A percentile compares a stretch with the other conserved stretches of the same genome.
phyloP scores from a whole-genome alignment of 2,888 invertebrate genomes.

The Amphipyra berbera region DNA sequence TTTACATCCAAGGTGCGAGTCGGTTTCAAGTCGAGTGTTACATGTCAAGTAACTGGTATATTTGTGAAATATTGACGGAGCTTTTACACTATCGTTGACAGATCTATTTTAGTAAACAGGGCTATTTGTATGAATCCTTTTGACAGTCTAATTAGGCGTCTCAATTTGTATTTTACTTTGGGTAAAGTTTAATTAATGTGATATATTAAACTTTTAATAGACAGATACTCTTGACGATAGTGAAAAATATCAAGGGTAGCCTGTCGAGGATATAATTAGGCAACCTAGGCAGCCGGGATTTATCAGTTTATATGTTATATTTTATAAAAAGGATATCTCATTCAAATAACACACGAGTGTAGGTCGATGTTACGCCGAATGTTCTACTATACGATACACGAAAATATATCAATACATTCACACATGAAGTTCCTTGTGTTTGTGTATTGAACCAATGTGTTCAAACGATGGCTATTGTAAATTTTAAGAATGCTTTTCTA shows the following conservation, averaged over 20 bases:
- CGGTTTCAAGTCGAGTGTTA: slow-evolving; percentile 40
- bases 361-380: no score
- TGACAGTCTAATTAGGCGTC: slow-evolving; percentile 1
- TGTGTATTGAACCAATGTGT: slow-evolving; percentile 5
- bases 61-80: slow-evolving; percentile 33
- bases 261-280: neutral
- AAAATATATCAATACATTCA: neutral
- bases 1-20: slow-evolving; percentile 58
- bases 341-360: no score
- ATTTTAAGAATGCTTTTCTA: slow-evolving; percentile 1
- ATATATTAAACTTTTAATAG: slow-evolving; percentile 1
- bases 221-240: neutral
- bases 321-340: no score
- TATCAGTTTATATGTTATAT: no score
- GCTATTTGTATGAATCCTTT: slow-evolving; percentile 7
- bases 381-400: neutral
- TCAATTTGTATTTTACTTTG: slow-evolving; percentile 4
- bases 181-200: neutral
- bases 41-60: slow-evolving; percentile 36
- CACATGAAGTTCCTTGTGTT: neutral
- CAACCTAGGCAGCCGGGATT: no score
- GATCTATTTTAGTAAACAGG: neutral
- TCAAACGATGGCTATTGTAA: slow-evolving; percentile 14
- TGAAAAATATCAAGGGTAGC: neutral
- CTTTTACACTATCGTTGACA: neutral